phyloP scores from a whole-genome alignment of 2,797 vertebrate species.

The Amniataba percoides region DNA sequence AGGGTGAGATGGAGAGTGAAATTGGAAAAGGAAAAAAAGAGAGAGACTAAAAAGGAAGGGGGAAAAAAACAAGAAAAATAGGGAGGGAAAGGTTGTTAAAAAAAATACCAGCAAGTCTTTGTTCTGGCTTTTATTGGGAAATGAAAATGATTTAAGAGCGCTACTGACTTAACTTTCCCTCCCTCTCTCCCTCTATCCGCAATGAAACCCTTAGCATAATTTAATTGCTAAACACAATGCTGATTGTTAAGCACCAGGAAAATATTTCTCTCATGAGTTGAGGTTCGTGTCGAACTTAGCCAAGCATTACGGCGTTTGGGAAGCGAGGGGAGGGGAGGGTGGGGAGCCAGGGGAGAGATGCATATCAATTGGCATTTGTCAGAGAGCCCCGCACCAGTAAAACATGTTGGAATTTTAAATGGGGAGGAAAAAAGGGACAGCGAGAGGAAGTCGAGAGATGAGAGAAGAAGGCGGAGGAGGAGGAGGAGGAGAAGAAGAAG shows the following conservation, averaged over 20 bases:
- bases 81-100: constrained; percentile 47
- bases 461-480: constrained; percentile 19
- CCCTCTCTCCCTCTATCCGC: constrained; percentile 42
- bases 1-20: constrained; percentile 40
- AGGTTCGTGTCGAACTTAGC: constrained; percentile 55
- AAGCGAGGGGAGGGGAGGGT: neutral
- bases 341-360: constrained; percentile 19
- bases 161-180: constrained; percentile 58
- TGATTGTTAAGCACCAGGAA: constrained; percentile 65
- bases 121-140: constrained; percentile 65
- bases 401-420: constrained; percentile 67
- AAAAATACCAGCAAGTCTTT: constrained; percentile 51
- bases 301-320: constrained; percentile 39
- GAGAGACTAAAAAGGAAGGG: constrained; percentile 22
- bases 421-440: constrained; percentile 50
- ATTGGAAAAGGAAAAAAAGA: constrained; percentile 32
- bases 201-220: constrained; percentile 69
- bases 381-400: constrained; percentile 32
- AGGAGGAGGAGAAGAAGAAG: constrained; percentile 27
- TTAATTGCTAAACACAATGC: constrained; percentile 72
- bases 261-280: constrained; percentile 63
- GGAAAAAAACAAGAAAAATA: constrained; percentile 15
- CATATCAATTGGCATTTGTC: constrained; percentile 60
- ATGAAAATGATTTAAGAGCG: constrained; percentile 71
- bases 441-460: constrained; percentile 44